Percentiles rank a stretch among this genome's conserved stretches.
Conservation (phyloP, 2,797 vertebrate species). For the Pseudotriccus pelzelni region DNA sequence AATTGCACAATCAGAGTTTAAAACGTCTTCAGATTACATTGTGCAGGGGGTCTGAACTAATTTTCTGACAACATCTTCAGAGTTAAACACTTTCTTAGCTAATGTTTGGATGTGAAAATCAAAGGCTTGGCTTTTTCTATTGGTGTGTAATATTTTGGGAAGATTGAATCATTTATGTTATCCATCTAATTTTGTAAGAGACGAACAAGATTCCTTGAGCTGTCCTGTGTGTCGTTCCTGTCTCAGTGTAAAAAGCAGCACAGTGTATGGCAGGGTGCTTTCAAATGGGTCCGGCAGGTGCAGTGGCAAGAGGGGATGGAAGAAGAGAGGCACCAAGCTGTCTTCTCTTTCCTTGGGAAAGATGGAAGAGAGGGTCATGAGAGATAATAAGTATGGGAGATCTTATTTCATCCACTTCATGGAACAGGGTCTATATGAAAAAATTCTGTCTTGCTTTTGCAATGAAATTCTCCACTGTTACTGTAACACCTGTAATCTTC, state of each 20-base stretch:
- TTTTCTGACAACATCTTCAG: constrained; percentile 26
- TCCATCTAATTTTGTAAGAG: not conserved
- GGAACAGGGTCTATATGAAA: not conserved
- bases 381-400: not conserved
- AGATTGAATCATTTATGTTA: not conserved
- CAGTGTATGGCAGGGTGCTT: not conserved
- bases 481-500: not conserved
- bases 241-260: not conserved
- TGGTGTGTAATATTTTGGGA: not conserved
- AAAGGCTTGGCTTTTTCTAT: not conserved
- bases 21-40: constrained; percentile 53
- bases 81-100: constrained; percentile 3
- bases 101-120: not conserved
- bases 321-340: not conserved
- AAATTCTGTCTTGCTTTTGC: not conserved
- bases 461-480: not conserved
- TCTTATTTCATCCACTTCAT: not conserved
- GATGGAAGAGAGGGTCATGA: not conserved
- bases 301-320: not conserved
- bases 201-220: not conserved
- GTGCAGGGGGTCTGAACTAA: constrained; percentile 29
- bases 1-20: constrained; percentile 49
- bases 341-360: not conserved
- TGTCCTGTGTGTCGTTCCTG: not conserved
- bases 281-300: not conserved